These are phyloP conservation scores for Hybognathus amarus DNA, from an alignment of 2,797 vertebrate species.

Conservation along the genomic window DNA sequence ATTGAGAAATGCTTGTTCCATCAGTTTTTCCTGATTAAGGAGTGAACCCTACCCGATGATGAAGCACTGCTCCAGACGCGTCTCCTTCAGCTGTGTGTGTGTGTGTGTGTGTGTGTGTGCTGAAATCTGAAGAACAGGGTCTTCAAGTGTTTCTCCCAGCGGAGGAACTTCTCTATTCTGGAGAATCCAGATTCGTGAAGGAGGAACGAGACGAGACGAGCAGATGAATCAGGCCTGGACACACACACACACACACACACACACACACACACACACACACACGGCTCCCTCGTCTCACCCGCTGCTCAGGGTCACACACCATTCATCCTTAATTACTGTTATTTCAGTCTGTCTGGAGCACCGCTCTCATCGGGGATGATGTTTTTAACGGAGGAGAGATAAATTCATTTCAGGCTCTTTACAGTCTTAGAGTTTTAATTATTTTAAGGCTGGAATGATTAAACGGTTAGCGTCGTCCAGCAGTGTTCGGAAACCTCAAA, in stretches of 20 bases:
- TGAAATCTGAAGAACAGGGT: neutral
- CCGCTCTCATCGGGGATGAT: neutral
- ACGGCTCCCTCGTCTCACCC: slow-evolving; percentile 16
- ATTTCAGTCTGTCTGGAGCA: slow-evolving; percentile 8
- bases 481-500: neutral
- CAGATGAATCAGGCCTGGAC: slow-evolving; percentile 7
- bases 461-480: neutral
- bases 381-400: slow-evolving; percentile 17
- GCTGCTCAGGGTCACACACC: slow-evolving; percentile 38
- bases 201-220: slow-evolving; percentile 21
- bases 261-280: neutral
- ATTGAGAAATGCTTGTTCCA: slow-evolving; percentile 1
- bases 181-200: slow-evolving; percentile 46
- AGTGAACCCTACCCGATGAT: slow-evolving; percentile 18
- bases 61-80: slow-evolving; percentile 18
- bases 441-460: neutral
- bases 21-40: neutral
- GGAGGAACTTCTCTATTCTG: neutral
- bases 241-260: neutral
- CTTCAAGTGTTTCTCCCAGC: neutral
- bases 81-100: slow-evolving; percentile 5
- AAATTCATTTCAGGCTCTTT: neutral
- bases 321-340: slow-evolving; percentile 46
- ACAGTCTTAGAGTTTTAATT: neutral
- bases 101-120: slow-evolving; percentile 14